These are phyloP conservation scores for Notechis scutatus DNA, from an alignment of 2,113 vertebrate genomes.

Conservation along the genomic window DNA sequence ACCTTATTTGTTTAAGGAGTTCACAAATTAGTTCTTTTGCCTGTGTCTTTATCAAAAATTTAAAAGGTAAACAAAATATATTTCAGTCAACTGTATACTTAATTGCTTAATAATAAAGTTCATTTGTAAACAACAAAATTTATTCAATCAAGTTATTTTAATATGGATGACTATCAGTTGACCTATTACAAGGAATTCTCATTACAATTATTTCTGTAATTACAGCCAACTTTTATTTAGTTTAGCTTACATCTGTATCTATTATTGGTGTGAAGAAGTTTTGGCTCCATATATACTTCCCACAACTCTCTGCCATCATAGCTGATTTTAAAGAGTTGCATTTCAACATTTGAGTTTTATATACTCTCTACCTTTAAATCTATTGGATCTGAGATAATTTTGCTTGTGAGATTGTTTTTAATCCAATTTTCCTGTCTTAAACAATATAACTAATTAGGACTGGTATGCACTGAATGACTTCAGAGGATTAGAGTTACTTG, in stretches of 20 bases:
- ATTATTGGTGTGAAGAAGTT: neutral
- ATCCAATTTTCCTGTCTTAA: neutral
- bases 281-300: neutral
- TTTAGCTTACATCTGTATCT: neutral
- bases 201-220: neutral
- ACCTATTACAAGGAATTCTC: neutral
- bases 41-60: neutral
- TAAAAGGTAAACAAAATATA: neutral
- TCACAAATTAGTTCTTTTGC: neutral
- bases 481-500: neutral
- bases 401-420: neutral
- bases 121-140: neutral
- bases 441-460: neutral
- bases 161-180: neutral
- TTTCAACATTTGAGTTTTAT: neutral
- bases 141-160: neutral
- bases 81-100: neutral
- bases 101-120: neutral
- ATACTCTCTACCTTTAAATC: neutral
- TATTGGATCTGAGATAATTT: neutral
- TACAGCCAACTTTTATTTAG: neutral
- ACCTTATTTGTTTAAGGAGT: neutral
- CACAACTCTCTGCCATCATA: neutral
- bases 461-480: neutral
- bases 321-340: neutral